Evolutionary conservation across 2,888 invertebrate species (phyloP).

Genomic region (Caenorhabditis sp.): DNA sequence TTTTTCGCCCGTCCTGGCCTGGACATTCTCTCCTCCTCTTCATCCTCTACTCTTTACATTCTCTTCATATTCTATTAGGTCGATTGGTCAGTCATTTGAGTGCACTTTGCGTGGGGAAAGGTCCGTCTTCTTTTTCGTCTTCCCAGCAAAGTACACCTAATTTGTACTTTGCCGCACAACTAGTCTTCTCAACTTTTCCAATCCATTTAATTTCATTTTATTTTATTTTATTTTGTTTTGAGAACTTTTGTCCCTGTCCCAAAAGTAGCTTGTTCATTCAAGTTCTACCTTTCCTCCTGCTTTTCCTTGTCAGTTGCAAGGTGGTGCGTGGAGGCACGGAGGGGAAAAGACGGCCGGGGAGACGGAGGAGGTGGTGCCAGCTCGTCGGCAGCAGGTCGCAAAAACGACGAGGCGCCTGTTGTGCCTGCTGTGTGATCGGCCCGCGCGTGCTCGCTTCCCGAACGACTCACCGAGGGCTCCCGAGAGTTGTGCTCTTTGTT

Average conservation of each 20-base stretch:
- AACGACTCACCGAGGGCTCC: conserved; percentile 29
- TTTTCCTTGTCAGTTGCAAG: conserved; percentile 48
- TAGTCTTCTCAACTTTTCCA: no score
- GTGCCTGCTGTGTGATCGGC: conserved; percentile 22
- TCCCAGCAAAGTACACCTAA: conserved; percentile 50
- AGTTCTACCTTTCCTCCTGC: background rate
- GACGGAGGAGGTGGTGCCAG: conserved; percentile 18
- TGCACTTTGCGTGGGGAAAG: background rate
- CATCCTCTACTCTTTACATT: conserved; percentile 32
- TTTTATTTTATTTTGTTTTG: no score
- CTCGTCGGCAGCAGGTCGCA: conserved; percentile 27
- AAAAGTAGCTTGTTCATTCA: no score
- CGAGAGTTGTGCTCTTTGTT: conserved; percentile 2
- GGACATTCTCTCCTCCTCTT: conserved; percentile 18
- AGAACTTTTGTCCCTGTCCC: no score
- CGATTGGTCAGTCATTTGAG: conserved; percentile 50
- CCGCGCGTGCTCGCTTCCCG: conserved; percentile 18
- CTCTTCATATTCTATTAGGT: conserved; percentile 58
- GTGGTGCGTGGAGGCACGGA: conserved; percentile 10
- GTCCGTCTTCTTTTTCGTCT: no score
- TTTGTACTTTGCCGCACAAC: no score
- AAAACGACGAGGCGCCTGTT: conserved; percentile 34
- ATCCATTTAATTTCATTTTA: no score
- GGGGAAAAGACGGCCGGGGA: conserved; percentile 19
- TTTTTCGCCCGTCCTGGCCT: no score